phyloP scores from a whole-genome alignment of 2,797 vertebrate genomes.

The Galagoides demidoff region DNA sequence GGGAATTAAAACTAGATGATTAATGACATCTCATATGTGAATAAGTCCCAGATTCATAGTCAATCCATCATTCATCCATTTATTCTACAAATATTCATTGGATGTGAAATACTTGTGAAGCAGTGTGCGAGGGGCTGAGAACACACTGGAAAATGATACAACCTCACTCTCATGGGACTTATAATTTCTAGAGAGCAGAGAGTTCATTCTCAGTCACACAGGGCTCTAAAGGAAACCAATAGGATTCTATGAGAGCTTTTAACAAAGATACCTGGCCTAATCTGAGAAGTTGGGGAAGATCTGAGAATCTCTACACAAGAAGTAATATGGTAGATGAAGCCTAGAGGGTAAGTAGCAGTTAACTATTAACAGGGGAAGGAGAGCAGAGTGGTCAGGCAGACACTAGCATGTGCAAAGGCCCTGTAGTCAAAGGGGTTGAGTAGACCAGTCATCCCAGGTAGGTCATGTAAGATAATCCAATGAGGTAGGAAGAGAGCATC shows the following conservation, averaged over 20 bases:
- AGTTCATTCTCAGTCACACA: neutral
- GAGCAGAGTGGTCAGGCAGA: neutral
- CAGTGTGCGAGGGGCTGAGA: neutral
- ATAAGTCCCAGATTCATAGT: neutral
- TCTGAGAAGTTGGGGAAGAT: neutral
- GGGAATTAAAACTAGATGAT: neutral
- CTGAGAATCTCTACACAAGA: neutral
- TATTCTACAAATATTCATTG: neutral
- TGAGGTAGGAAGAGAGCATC: neutral
- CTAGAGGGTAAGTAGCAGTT: neutral
- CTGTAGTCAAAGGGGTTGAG: neutral
- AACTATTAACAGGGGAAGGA: neutral
- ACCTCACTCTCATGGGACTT: neutral
- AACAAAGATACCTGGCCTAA: neutral
- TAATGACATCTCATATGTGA: neutral
- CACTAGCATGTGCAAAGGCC: neutral
- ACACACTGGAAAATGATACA: neutral
- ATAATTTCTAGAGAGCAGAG: neutral
- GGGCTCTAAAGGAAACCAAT: neutral
- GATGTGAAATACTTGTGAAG: neutral
- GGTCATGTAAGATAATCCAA: neutral
- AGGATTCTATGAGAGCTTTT: neutral
- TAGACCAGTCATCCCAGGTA: neutral
- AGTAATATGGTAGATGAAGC: neutral
- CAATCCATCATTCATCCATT: neutral